Base-by-base conservation (phyloP, 2,113 vertebrate species). In the Perca schrenkii region DNA sequence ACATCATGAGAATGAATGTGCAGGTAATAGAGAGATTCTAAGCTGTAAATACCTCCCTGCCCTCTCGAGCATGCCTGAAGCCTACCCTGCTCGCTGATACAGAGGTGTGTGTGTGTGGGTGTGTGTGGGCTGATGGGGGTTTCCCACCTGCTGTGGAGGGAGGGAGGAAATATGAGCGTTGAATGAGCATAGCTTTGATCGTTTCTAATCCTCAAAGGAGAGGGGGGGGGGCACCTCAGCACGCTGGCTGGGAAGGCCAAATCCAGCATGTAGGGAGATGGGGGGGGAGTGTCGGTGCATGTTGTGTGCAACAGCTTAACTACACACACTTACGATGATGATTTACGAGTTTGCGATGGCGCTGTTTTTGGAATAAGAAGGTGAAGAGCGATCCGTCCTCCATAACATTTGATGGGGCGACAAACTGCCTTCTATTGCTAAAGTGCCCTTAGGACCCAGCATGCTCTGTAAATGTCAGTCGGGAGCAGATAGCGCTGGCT, bases 151-250 rank as follows among this genome's bases (percentile, higher is more conserved):
- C 81, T 78, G 77, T 73, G 77, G 40, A 43, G 22, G 53, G 53
- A 71, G 79, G 60, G 22, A 82, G 83, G 80, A 88, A 89, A 90
- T 86, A 61, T 71, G 78, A 87, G 80, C 54, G 31, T 89, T 84
- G 86, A 92, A 86, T 87, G 86, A 92, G 73, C 76, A 57, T 15
- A 58, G 83, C 90, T 94, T 94, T 93, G 89, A 93, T 94, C 60
- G 60, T 77, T 58, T 77, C 34, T 91, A 90, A 93, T 93, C 89
- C 90, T 92, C 85, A 68, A 77, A 90, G 69, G 72, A 79, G 73
- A 19, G 8, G 73, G 74, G 69, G 69, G n/a, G 8, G 73, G 74
- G 72, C 62, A 77, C 74, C 65, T 76, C 72, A 66, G 53, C 66
- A 62, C 4, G 10, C 74, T 40, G 58, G 12, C 49, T 79, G 22